Base-by-base conservation (phyloP, 2,113 vertebrate species). In the Coturnix japonica region DNA sequence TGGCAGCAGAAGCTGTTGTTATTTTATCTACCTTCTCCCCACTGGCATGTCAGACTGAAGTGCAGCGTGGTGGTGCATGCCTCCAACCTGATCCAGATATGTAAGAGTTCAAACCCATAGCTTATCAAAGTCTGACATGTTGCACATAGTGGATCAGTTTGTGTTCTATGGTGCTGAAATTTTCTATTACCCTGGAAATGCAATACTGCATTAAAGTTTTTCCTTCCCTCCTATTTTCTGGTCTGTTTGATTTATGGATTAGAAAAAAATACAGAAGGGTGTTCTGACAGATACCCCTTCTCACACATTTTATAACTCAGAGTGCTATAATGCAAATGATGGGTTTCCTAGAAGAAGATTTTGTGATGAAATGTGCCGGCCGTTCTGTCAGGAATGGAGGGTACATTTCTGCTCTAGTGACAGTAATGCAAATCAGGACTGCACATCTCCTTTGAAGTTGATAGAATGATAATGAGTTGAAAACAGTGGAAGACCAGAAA, bases 211-310 rank as follows among this genome's bases (percentile, higher is more conserved):
- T 83, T 85, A n/a, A 86, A 78, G 23, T 39, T 84, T 80, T 83
- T 70, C 53, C 37, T 93, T 35, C 59, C 11, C 23, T 90, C 61
- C 44, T 93, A 19, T 89, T 87, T 79, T 70, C 53, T 86, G n/a
- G 59, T 90, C 81, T 90, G 39, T 33, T 72, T 91, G n/a, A 86
- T 86, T 74, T 83, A 91, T 71, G 61, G 43, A 85, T 75, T 30
- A 72, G 47, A 0, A 35, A 54, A 80, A 60, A 56, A 25, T 56
- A 1, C 37, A 63, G 11, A 22, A 20, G 11, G 87, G 20, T 39
- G 18, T 78, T 77, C 61, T 86, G 80, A 75, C 39, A 84, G 85
- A 56, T 69, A 78, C 23, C 53, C 18, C 44, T 80, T 82, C 79
- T 82, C 69, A 56, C 15, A 75, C 56, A 33, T 88, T 90, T 77